Evolutionary conservation across 2,113 vertebrate species (phyloP).

Genomic region (Pipra filicauda): DNA sequence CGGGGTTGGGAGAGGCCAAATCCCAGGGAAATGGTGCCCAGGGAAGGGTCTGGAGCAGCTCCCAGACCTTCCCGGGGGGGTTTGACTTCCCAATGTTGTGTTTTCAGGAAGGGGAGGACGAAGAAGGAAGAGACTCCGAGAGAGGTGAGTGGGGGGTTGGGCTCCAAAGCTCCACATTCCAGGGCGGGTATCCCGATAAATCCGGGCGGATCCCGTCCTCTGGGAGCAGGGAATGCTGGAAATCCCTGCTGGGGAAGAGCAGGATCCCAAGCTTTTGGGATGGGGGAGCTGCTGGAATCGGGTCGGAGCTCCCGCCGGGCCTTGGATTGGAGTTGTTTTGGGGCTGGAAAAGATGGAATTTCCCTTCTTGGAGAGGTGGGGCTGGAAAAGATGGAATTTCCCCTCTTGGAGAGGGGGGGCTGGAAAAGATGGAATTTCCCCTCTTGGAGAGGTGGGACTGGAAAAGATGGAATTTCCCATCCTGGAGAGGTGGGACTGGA

Average conservation of each 20-base stretch:
- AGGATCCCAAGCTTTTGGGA: not conserved
- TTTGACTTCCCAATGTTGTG: constrained; percentile 4
- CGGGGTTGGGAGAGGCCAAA: not conserved
- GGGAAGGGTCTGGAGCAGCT: not conserved
- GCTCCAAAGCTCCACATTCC: not conserved
- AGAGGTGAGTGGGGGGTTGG: constrained; percentile 64
- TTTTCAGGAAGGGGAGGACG: constrained; percentile 68
- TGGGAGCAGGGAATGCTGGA: not conserved
- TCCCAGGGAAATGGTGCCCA: not conserved
- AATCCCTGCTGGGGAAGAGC: not conserved
- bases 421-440: too few relatives aligned
- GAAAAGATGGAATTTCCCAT: too few relatives aligned
- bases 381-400: too few relatives aligned
- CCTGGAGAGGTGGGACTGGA: too few relatives aligned
- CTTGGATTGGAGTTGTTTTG: not conserved
- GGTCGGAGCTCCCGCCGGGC: not conserved
- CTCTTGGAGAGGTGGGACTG: too few relatives aligned
- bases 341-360: too few relatives aligned
- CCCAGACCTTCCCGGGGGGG: rapidly evolving
- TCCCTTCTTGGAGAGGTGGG: too few relatives aligned
- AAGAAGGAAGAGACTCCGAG: constrained; percentile 68
- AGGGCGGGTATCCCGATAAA: not conserved
- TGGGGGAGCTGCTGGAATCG: not conserved
- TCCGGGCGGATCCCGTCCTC: not conserved
- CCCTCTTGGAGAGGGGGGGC: too few relatives aligned